Conservation (phyloP, 2,888 invertebrate species). For the Petrolisthes manimaculis region DNA sequence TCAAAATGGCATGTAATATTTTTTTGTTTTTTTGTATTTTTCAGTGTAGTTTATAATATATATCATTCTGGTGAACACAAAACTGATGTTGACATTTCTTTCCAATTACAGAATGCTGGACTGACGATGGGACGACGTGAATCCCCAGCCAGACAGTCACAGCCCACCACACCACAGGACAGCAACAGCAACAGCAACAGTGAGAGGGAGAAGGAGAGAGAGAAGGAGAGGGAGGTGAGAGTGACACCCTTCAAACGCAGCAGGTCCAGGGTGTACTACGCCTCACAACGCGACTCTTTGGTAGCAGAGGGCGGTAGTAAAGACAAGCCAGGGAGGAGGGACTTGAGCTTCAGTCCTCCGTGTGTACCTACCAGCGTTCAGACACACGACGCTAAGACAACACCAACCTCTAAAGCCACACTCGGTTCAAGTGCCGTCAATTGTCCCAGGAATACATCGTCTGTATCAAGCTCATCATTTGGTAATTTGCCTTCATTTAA, state of each 20-base stretch:
- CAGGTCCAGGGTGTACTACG: constrained; percentile 59
- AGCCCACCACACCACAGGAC: not conserved
- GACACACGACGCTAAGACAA: constrained; percentile 41
- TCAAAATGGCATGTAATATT: not conserved
- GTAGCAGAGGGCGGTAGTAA: not conserved
- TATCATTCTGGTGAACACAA: not conserved
- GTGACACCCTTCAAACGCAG: constrained; percentile 59
- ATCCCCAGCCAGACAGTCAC: constrained; percentile 23
- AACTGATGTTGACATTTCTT: not conserved
- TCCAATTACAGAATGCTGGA: constrained; percentile 33
- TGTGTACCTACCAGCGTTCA: constrained; percentile 33
- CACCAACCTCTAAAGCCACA: constrained; percentile 29
- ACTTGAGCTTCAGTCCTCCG: constrained; percentile 41
- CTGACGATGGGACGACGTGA: constrained; percentile 33
- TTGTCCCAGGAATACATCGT: constrained; percentile 23
- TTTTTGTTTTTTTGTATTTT: not conserved
- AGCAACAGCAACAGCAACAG: no score
- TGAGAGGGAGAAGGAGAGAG: no score
- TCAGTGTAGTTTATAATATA: not conserved
- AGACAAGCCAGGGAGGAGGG: constrained; percentile 19
- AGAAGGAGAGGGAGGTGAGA: constrained; percentile 17
- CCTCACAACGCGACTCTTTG: constrained; percentile 48
- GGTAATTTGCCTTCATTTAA: not conserved
- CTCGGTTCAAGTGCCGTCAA: not conserved
- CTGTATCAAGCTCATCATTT: not conserved